These are phyloP conservation scores for Polypterus bichir DNA, from an alignment of 2,113 vertebrate genomes.

Conservation along the genomic window DNA sequence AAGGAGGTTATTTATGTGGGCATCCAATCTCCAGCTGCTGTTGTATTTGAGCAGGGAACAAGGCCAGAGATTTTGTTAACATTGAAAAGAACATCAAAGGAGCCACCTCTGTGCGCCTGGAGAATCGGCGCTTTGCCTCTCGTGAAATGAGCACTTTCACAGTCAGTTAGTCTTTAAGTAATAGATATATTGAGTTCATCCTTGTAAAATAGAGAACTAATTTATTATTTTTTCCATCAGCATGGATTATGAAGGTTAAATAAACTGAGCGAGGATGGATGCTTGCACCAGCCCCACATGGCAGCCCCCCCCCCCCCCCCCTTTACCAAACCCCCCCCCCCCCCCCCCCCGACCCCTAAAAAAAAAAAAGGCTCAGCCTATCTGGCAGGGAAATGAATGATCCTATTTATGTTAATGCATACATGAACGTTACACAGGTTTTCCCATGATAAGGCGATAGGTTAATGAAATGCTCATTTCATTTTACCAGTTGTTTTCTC, in stretches of 20 bases:
- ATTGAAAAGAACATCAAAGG: constrained; percentile 91
- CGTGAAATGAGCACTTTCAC: constrained; percentile 89
- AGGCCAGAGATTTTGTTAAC: constrained; percentile 97
- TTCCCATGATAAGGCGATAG: constrained; percentile 99
- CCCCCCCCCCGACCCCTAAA: constrained; percentile 32
- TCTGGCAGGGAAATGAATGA: constrained; percentile 94
- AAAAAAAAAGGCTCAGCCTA: constrained; percentile 61
- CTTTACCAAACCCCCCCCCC: constrained; percentile 19
- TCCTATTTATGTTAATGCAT: constrained; percentile 99
- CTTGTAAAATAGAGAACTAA: constrained; percentile 97
- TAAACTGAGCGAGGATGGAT: constrained; percentile 82
- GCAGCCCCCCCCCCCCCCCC: constrained; percentile 24
- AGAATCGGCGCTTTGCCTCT: constrained; percentile 71
- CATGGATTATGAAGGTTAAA: constrained; percentile 98
- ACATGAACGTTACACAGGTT: constrained; percentile 99
- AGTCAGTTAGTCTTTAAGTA: constrained; percentile 98
- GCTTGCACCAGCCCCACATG: constrained; percentile 43
- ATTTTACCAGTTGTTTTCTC: constrained; percentile 99
- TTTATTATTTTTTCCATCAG: constrained; percentile 96
- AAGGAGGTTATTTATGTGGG: constrained; percentile 98
- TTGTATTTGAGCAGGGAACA: constrained; percentile 95
- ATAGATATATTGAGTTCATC: constrained; percentile 98
- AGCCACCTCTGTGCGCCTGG: constrained; percentile 71
- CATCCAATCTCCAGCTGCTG: constrained; percentile 95
- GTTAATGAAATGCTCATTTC: constrained; percentile 99